Evolutionary conservation across 1,140 invertebrate genomes (phyloP).

Genomic region (Metopolophium dirhodum): DNA sequence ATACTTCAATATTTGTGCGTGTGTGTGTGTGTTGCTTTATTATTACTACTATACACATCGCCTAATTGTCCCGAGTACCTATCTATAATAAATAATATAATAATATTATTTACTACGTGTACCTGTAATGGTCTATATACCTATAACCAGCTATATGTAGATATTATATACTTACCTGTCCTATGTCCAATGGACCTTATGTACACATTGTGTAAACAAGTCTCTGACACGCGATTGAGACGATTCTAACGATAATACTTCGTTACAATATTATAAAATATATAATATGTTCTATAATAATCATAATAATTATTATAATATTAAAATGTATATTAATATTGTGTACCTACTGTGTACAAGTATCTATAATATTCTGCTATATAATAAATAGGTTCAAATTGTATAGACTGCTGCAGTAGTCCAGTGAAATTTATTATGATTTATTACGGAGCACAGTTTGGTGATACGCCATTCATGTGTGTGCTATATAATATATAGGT

Average conservation of each 20-base stretch:
- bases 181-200: background rate
- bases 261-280: background rate
- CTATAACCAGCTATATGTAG: background rate
- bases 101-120: background rate
- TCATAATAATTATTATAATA: background rate
- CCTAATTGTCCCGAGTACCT: background rate
- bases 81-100: background rate
- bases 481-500: background rate
- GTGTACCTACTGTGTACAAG: background rate
- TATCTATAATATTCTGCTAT: background rate
- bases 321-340: conserved; percentile 3
- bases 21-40: background rate
- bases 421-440: background rate
- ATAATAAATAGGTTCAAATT: background rate
- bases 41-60: background rate
- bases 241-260: background rate
- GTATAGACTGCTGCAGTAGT: background rate
- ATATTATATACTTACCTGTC: background rate
- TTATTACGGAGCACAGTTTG: background rate
- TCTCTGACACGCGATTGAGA: background rate
- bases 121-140: background rate
- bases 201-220: conserved; percentile 7
- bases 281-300: background rate
- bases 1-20: background rate
- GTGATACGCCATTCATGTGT: background rate